These are phyloP conservation scores for Hirtodrosophila alboralis DNA, from an alignment of 2,888 invertebrate species.

Conservation along the genomic window DNA sequence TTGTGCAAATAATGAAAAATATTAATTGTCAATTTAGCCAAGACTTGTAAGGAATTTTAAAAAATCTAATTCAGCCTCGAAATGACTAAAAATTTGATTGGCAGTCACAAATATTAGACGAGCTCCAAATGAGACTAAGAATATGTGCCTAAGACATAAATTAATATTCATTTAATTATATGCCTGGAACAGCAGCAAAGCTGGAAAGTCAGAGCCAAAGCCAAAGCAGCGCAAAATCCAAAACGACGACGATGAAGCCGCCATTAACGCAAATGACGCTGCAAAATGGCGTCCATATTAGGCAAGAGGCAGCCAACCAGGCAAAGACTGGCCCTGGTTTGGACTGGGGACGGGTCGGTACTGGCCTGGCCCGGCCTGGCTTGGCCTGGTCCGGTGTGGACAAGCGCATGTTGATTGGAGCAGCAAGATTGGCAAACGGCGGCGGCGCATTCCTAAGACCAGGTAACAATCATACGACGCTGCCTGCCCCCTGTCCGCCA, in stretches of 20 bases:
- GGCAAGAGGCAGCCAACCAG: constrained; percentile 62
- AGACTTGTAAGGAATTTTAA: too few relatives aligned
- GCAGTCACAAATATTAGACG: too few relatives aligned
- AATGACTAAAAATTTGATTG: too few relatives aligned
- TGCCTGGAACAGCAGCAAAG: constrained; percentile 15
- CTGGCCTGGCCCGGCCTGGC: constrained; percentile 19
- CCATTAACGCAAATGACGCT: constrained; percentile 78
- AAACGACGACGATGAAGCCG: constrained; percentile 49
- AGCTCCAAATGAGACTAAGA: not conserved
- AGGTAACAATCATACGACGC: constrained; percentile 33
- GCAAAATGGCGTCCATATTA: constrained; percentile 76
- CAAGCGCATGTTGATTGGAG: constrained; percentile 79
- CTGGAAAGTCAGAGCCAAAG: constrained; percentile 12
- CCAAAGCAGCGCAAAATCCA: constrained; percentile 41
- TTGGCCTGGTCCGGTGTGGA: constrained; percentile 31
- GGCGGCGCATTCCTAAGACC: constrained; percentile 45
- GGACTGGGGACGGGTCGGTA: constrained; percentile 15
- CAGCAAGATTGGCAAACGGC: constrained; percentile 72
- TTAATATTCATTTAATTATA: constrained; percentile 62
- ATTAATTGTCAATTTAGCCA: too few relatives aligned
- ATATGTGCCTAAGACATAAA: not conserved
- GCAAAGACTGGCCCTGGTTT: constrained; percentile 27
- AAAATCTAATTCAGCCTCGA: too few relatives aligned
- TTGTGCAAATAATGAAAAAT: too few relatives aligned
- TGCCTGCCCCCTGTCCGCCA: constrained; percentile 17